A percentile compares a stretch with the other conserved stretches of the same genome.
Conservation (phyloP, 2,888 invertebrate species). For the Diaprepes abbreviatus region DNA sequence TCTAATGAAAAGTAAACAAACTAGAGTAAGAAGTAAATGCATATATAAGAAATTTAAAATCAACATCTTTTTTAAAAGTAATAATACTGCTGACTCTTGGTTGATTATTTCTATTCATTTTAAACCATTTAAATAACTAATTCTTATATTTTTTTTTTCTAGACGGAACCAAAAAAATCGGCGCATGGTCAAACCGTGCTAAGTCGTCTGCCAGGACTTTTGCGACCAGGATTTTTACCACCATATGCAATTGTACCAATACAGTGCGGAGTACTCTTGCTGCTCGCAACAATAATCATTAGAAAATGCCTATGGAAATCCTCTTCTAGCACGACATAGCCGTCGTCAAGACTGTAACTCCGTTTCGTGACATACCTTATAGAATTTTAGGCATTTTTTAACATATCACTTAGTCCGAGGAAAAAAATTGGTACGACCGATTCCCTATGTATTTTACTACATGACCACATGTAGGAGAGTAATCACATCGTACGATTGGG, state of each 20-base stretch:
- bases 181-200: slow-evolving; percentile 66
- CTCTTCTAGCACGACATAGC: slow-evolving; percentile 22
- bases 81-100: too few relatives aligned
- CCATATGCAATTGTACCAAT: slow-evolving; percentile 68
- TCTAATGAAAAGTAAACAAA: too few relatives aligned
- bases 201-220: slow-evolving; percentile 65
- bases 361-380: slow-evolving; percentile 25
- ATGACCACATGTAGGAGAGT: too few relatives aligned
- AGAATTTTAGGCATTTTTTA: slow-evolving; percentile 6
- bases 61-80: too few relatives aligned
- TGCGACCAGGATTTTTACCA: slow-evolving; percentile 66
- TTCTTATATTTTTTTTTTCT: slow-evolving; percentile 54
- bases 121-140: too few relatives aligned
- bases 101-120: too few relatives aligned
- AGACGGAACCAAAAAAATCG: slow-evolving; percentile 67
- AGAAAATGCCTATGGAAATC: slow-evolving; percentile 42
- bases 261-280: slow-evolving; percentile 64
- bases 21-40: too few relatives aligned
- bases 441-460: too few relatives aligned
- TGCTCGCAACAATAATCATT: slow-evolving; percentile 59
- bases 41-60: too few relatives aligned
- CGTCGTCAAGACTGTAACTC: slow-evolving; percentile 10
- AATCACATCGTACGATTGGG: too few relatives aligned
- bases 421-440: too few relatives aligned
- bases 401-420: slow-evolving; percentile 12